Conservation (phyloP, 23 tunicate genomes). For the Trididemnum miniatum region DNA sequence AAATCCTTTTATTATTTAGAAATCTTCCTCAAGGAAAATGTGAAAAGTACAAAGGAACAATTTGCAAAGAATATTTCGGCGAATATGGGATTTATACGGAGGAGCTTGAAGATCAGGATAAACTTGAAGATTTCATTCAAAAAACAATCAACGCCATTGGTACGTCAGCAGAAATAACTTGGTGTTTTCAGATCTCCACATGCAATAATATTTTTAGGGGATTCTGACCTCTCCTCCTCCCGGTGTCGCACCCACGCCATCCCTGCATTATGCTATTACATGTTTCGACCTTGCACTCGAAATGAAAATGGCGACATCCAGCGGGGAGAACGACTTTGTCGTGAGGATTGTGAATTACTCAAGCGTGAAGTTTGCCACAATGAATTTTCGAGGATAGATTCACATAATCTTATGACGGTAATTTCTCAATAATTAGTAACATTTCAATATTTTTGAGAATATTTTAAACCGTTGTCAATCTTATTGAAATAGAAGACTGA, state of each 20-base stretch:
- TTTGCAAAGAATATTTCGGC: constrained; percentile 36
- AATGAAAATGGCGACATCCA: constrained; percentile 29
- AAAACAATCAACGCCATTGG: neutral
- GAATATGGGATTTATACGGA: constrained; percentile 42
- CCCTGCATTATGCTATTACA: constrained; percentile 84
- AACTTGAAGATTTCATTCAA: constrained; percentile 32
- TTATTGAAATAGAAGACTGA: no score
- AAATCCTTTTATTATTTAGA: constrained; percentile 6
- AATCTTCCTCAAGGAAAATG: constrained; percentile 41
- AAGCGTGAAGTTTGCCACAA: constrained; percentile 68
- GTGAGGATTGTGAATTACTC: constrained; percentile 79
- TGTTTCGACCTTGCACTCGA: constrained; percentile 53
- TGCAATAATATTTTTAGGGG: no score
- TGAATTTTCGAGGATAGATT: constrained; percentile 37
- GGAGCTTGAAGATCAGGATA: constrained; percentile 38
- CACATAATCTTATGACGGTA: constrained; percentile 25
- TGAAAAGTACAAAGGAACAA: constrained; percentile 42
- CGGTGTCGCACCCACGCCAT: constrained; percentile 43
- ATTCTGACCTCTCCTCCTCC: constrained; percentile 29
- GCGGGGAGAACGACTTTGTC: constrained; percentile 49
- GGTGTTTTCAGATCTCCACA: no score
- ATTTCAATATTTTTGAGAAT: no score
- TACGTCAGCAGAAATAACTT: no score
- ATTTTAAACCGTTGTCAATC: no score
- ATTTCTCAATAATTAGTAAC: no score